Evolutionary conservation across 2,113 vertebrate species (phyloP), one percentile per base, ranked within the genome.

Genomic region (Psittacara wagleri): DNA sequence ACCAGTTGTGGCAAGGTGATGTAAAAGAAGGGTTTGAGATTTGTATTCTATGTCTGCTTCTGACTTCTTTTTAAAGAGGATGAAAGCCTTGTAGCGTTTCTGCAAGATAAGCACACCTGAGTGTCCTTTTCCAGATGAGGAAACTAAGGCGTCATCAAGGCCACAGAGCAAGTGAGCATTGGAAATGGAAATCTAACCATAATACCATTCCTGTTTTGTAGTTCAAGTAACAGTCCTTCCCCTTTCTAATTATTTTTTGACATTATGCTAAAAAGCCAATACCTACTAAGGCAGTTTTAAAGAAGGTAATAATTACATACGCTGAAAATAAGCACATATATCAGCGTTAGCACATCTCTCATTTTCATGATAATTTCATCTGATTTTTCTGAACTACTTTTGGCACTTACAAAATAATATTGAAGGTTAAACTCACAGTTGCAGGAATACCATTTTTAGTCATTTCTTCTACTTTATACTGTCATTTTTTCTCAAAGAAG

Each of bases 1-100:
- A 84, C 76, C 69, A 83, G 83, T 93, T 96, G 27, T 57, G 51
- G 83, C 33, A 90, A 75, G 51, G 76, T 86, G 94, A 93, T 9
- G 24, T 59, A 70, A 83, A 66, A 81, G 29, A 66, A 84, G 29
- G 20, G 11, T 88, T 75, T 88, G 69, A 82, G 70, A 86, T 84
- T 73, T 82, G 25, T 81, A 48, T 78, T 29, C 46, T 46, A 0
- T 52, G 43, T 86, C 51, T 86, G 39, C 37, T 88, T 64, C 43
- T 64, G 59, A 62, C 48, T 49, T 66, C n/a, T 10, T 83, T 83
- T 92, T 59, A 22, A 2, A 64, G 86, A 92, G 39, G 14, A 82
- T 35, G 59, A 78, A 84, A 74, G 48, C n/a, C 35, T 75, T 84
- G 69, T 18, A 82, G 23, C 1, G 2, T 35, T 81, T 83, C 59